Conservation (phyloP, 2,113 vertebrate species). For the Scartelaos histophorus region DNA sequence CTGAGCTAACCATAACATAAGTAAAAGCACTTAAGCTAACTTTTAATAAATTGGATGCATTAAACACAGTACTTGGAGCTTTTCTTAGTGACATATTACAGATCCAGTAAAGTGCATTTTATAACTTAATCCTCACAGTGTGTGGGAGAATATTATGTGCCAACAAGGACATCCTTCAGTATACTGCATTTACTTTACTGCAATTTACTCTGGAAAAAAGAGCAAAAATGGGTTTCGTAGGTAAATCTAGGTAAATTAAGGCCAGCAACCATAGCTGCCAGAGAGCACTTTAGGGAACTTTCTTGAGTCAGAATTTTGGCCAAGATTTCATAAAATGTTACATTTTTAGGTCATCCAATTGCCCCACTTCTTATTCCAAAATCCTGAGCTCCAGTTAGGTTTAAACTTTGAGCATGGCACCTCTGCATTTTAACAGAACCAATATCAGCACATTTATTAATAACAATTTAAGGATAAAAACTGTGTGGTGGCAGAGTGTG, state of each 20-base stretch:
- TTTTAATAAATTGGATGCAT: neutral
- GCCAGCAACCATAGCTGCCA: neutral
- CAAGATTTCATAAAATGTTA: neutral
- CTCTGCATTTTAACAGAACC: too few relatives aligned
- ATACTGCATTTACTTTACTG: constrained; percentile 1
- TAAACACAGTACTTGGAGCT: neutral
- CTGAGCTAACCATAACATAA: neutral
- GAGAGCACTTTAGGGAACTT: neutral
- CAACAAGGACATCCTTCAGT: neutral
- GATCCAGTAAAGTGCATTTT: neutral
- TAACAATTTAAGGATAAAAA: too few relatives aligned
- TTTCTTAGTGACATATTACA: neutral
- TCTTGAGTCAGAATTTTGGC: neutral
- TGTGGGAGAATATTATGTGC: neutral
- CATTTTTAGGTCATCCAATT: neutral
- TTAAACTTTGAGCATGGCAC: too few relatives aligned
- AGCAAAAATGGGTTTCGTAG: constrained; percentile 5
- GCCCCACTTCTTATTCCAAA: neutral
- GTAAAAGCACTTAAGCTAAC: neutral
- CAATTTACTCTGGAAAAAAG: constrained; percentile 11
- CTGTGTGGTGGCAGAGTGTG: too few relatives aligned
- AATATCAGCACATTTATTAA: too few relatives aligned
- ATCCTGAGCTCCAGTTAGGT: too few relatives aligned
- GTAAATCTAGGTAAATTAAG: neutral
- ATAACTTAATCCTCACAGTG: neutral